Evolutionary conservation across 37 sponge, comb jelly and placozoan species (phyloP), one percentile per base, ranked within the genome.

Genomic region (Ianthella basta): DNA sequence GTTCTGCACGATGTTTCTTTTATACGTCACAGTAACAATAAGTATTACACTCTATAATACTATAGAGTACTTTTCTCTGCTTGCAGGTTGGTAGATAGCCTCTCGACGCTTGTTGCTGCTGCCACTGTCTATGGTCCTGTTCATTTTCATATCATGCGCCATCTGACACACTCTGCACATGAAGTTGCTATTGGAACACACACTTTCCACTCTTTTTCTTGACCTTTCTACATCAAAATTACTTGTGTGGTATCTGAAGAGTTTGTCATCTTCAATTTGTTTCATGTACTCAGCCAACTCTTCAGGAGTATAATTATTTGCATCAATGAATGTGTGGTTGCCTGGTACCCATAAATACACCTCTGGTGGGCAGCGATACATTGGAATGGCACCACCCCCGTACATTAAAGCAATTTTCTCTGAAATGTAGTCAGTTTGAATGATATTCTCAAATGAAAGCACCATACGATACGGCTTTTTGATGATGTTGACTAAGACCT

Each of bases 241-340:
- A 10, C 54, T 53, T 53, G 78, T 75, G 25, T 75, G 78, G 38
- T 75, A 75, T 24, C 40, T 75, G 54, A 75, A 75, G 38, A 75
- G 78, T 15, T 75, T 36, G 21, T 75, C 81, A 15, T 80, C 81
- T 53, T 33, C 61, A 16, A 80, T 35, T 4, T n/a, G 33, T 35
- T 80, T 80, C 33, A 80, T 59, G 35, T 80, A 80, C 33, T 8
- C 60, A 6, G 81, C 81, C 4, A 80, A 59, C 36, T 80, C 37
- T 53, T 80, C 29, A 56, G 81, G 60, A 29, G 60, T 19, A 30
- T 29, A 80, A 2, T 80, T 80, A 8, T 59, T 10, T 29, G 60
- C 29, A 80, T 80, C 81, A 80, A 80, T 80, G 38, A 80, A 80
- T 6, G 81, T 57, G 35, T 80, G 59, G 61, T 80, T 80, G 30